These are phyloP conservation scores for Psephotus haematonotus DNA, from an alignment of 2,113 vertebrate species.

Conservation along the genomic window DNA sequence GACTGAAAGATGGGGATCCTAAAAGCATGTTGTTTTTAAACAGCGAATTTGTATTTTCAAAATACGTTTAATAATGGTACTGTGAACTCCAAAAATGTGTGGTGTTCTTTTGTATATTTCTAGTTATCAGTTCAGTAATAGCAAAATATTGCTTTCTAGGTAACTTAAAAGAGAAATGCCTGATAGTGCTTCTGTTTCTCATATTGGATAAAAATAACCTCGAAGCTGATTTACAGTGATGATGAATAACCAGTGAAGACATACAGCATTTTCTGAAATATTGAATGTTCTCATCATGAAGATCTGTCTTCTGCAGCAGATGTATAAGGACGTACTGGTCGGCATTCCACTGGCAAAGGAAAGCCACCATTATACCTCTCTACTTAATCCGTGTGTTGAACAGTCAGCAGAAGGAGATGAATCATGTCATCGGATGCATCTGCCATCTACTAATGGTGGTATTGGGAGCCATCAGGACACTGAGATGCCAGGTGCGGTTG, in stretches of 20 bases:
- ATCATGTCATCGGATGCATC: background rate
- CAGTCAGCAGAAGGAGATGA: background rate
- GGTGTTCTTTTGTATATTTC: background rate
- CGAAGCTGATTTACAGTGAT: background rate
- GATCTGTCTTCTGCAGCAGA: conserved; percentile 59
- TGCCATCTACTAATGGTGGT: background rate
- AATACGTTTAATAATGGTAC: background rate
- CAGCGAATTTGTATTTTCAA: background rate
- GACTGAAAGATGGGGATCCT: background rate
- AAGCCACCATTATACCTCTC: conserved; percentile 37
- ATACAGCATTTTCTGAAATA: background rate
- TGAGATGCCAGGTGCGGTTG: background rate
- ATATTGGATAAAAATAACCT: background rate
- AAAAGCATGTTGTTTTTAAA: background rate
- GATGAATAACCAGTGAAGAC: background rate
- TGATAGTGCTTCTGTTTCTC: background rate
- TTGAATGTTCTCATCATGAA: conserved; percentile 44
- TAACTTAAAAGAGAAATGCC: background rate
- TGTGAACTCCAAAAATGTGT: background rate
- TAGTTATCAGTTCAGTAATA: background rate
- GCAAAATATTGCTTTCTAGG: conserved; percentile 1
- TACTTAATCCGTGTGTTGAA: conserved; percentile 50
- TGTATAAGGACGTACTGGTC: conserved; percentile 70
- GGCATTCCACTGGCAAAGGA: conserved; percentile 60
- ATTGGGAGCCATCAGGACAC: background rate